These are phyloP conservation scores for Loripinus fragilis DNA, from an alignment of 2,888 invertebrate species.

Conservation along the genomic window DNA sequence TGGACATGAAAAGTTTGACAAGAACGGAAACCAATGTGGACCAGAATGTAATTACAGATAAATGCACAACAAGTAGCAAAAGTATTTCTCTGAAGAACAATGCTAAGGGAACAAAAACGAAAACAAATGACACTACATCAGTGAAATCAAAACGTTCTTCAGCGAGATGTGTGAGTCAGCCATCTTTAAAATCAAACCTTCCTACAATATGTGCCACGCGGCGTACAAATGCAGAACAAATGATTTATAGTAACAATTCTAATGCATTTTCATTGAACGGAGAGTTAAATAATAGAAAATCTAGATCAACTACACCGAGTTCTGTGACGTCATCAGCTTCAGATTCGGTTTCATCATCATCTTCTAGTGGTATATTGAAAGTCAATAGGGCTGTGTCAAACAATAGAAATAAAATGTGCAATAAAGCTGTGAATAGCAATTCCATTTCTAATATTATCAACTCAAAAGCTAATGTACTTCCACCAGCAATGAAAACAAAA, in stretches of 20 bases:
- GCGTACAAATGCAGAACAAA: neutral
- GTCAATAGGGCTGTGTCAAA: neutral
- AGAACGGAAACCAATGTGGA: no score
- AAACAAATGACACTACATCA: no score
- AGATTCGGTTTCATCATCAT: neutral
- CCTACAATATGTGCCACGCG: neutral
- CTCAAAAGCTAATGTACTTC: neutral
- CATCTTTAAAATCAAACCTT: neutral
- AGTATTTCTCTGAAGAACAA: no score
- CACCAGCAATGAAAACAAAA: neutral
- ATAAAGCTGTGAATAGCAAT: no score
- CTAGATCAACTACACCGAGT: neutral
- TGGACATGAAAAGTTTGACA: no score
- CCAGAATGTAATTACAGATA: no score
- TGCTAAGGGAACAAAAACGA: no score
- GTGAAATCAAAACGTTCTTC: neutral
- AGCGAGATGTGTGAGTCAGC: no score
- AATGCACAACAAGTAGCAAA: no score
- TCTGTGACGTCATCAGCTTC: constrained; percentile 10
- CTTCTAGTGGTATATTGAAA: neutral
- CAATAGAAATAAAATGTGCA: neutral
- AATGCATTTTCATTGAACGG: no score
- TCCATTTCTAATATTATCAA: no score
- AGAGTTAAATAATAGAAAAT: neutral
- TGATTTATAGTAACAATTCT: no score